phyloP scores from a whole-genome alignment of 92 coral and sea anemone genomes.

The Heliopora coerulea region DNA sequence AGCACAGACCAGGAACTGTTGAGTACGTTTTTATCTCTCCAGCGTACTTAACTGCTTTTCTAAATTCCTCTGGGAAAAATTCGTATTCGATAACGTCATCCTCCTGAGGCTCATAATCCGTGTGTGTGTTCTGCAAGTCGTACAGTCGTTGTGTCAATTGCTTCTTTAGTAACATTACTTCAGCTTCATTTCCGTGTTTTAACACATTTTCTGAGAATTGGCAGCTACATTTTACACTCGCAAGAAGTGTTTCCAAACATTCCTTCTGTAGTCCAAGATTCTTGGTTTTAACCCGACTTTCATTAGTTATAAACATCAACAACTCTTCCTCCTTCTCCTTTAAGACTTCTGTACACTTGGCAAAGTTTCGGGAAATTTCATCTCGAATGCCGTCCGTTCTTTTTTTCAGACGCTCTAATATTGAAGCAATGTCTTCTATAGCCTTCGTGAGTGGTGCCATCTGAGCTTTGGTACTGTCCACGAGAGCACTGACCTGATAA shows the following conservation, averaged over 20 bases:
- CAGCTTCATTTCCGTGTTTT: constrained; percentile 94
- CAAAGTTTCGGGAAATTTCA: constrained; percentile 46
- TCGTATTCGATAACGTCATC: constrained; percentile 85
- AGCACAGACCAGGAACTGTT: constrained; percentile 84
- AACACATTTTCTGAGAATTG: constrained; percentile 92
- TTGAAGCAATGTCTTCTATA: constrained; percentile 67
- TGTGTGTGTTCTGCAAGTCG: constrained; percentile 69
- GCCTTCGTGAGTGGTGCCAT: constrained; percentile 74
- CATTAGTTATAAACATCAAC: constrained; percentile 73
- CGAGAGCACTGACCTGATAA: constrained; percentile 91
- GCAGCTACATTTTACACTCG: constrained; percentile 80
- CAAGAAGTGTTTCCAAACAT: constrained; percentile 80
- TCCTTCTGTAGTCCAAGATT: constrained; percentile 80
- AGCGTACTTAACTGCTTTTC: constrained; percentile 70
- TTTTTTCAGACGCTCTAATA: constrained; percentile 68
- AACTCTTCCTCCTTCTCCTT: constrained; percentile 87
- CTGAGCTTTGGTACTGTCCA: constrained; percentile 83
- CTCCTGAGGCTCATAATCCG: constrained; percentile 80
- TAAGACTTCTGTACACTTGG: constrained; percentile 57
- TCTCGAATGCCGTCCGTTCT: constrained; percentile 75
- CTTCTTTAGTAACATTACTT: constrained; percentile 85
- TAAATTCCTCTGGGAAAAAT: constrained; percentile 78
- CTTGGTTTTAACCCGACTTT: constrained; percentile 80
- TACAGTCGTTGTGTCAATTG: constrained; percentile 84
- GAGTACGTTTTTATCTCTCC: constrained; percentile 78